A percentile compares a stretch with the other conserved stretches of the same genome.
Evolutionary conservation across 2,888 invertebrate species (phyloP).

Genomic region (Coleophora deauratella): DNA sequence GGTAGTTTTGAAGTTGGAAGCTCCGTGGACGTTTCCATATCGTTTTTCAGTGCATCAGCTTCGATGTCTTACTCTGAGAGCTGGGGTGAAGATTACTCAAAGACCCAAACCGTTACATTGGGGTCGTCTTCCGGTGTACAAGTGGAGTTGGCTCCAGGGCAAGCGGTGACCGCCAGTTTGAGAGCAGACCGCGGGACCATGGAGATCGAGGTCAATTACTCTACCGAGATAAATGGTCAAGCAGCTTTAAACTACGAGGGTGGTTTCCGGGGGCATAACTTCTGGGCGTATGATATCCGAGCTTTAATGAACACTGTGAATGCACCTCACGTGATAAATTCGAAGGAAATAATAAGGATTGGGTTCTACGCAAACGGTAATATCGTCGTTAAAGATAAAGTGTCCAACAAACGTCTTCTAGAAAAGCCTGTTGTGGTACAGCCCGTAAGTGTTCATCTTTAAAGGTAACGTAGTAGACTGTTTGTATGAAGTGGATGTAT

Average conservation of each 20-base stretch:
- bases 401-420: no score
- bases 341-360: constrained; percentile 7
- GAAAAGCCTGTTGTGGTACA: no score
- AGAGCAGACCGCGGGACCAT: constrained; percentile 8
- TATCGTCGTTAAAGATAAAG: no score
- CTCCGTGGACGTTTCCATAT: no score
- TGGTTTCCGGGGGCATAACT: constrained; percentile 15
- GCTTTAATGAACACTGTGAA: constrained; percentile 4
- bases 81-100: constrained; percentile 4
- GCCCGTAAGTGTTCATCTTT: no score
- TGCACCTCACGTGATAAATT: constrained; percentile 1
- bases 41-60: no score
- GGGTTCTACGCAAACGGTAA: no score
- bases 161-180: constrained; percentile 7
- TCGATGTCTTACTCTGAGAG: no score
- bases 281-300: constrained; percentile 20
- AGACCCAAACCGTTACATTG: constrained; percentile 1
- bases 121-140: constrained; percentile 4
- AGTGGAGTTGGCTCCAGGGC: constrained; percentile 6
- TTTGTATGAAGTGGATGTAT: no score
- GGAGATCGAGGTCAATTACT: constrained; percentile 17
- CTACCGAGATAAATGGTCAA: constrained; percentile 14
- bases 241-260: constrained; percentile 18
- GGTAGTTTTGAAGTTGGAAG: no score
- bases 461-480: no score